Evolutionary conservation across 92 coral and sea anemone genomes (phyloP), one percentile per base, ranked within the genome.

Genomic region (Parazoanthus swiftii): DNA sequence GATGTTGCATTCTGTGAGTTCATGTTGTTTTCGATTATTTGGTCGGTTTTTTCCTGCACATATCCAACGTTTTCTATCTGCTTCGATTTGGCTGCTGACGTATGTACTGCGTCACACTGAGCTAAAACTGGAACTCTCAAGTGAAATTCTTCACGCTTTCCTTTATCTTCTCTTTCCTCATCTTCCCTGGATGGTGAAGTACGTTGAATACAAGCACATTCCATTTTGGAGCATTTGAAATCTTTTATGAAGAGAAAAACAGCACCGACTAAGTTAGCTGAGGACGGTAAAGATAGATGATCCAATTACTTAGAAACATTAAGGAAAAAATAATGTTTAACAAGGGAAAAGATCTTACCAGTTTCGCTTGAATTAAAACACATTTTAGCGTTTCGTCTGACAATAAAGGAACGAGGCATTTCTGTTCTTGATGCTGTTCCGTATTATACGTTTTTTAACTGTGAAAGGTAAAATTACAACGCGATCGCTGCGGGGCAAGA

Each of bases 391-490:
- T 50, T 50, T 50, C 82, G 82, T 79, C 66, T 50, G 43, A 79
- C 38, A 21, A 79, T 35, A 50, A 79, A 79, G 18, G 65, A 44
- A 3, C 82, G 82, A 46, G 82, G 82, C 82, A 79, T 79, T 76
- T 76, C 54, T 37, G 48, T 76, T 76, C 13, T 74, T 39, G 54
- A 7, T 39, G 63, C 38, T 79, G 29, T 79, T 54, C 1, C 39
- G 38, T 25, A 48, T 18, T 23, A 35, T 26, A 16, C 37, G 82
- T n/a, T 51, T 33, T 50, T 50, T 14, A 46, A 14, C 82, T 51
- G 80, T 37, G 10, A 39, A 15, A 21, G 11, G 35, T 42, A 4
- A 8, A 36, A 36, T 18, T 11, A 39, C 50, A 74, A 74, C 48
- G 14, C 79, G 21, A 74, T n/a, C 10, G 48, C 48, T 74, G 79